phyloP scores from a whole-genome alignment of 2,113 vertebrate species.

The Myiozetetes cayanensis region DNA sequence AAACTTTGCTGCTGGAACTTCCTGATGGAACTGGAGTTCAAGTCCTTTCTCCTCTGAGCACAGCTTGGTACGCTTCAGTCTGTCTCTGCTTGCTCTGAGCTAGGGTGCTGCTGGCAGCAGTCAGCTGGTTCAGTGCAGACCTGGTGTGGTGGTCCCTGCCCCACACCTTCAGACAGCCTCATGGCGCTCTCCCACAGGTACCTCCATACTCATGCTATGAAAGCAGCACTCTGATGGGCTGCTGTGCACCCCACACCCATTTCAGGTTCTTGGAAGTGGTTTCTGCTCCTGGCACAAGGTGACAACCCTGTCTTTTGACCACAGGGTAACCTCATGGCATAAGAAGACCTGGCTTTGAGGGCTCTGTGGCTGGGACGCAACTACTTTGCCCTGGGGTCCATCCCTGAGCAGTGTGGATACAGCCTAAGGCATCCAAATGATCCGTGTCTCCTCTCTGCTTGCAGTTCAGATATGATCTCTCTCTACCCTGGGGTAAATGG shows the following conservation, averaged over 20 bases:
- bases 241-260: accelerated
- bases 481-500: not conserved
- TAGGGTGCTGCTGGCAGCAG: not conserved
- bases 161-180: not conserved
- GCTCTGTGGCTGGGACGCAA: not conserved
- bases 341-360: not conserved
- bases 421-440: not conserved
- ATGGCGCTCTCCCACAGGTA: not conserved
- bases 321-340: accelerated
- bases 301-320: not conserved
- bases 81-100: accelerated
- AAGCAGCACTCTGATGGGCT: not conserved
- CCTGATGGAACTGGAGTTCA: not conserved
- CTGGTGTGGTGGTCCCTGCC: not conserved
- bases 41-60: not conserved
- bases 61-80: not conserved
- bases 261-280: not conserved
- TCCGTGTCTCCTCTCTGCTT: not conserved
- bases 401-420: not conserved
- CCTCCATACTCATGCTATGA: not conserved
- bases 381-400: not conserved
- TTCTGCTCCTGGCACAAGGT: not conserved
- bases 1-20: not conserved
- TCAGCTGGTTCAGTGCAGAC: not conserved
- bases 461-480: not conserved